Conservation (phyloP, 2,888 invertebrate genomes). For the Drosophila acutilabella region DNA sequence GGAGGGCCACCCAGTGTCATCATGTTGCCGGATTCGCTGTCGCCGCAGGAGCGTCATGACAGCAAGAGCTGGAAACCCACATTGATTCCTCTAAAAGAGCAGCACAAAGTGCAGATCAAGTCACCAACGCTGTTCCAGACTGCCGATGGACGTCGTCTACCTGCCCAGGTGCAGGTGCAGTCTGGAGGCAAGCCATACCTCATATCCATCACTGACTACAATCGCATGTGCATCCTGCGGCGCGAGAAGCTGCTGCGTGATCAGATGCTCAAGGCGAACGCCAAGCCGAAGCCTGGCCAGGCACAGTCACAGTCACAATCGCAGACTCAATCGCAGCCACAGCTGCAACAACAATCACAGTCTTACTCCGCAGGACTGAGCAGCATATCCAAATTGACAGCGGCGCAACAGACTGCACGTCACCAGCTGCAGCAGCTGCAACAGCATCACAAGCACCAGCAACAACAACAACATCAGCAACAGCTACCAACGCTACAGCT, state of each 20-base stretch:
- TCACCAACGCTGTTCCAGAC: constrained; percentile 86
- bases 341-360: constrained; percentile 65
- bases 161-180: constrained; percentile 90
- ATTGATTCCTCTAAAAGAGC: constrained; percentile 88
- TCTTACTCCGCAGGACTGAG: constrained; percentile 13
- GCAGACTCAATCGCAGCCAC: constrained; percentile 56
- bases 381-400: constrained; percentile 41
- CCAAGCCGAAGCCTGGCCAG: constrained; percentile 47
- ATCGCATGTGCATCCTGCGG: constrained; percentile 91
- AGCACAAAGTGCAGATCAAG: constrained; percentile 74
- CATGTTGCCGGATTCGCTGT: constrained; percentile 83
- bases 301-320: constrained; percentile 72
- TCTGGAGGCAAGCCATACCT: constrained; percentile 92
- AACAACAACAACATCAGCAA: constrained; percentile 47
- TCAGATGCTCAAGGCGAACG: constrained; percentile 85
- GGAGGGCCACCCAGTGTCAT: constrained; percentile 76
- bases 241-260: constrained; percentile 88
- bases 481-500: constrained; percentile 55
- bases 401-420: constrained; percentile 55
- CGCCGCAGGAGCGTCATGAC: constrained; percentile 84
- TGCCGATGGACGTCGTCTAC: constrained; percentile 87
- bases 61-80: constrained; percentile 90
- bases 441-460: constrained; percentile 43
- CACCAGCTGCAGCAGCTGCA: constrained; percentile 66
- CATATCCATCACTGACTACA: constrained; percentile 91